Conservation (phyloP, 2,113 vertebrate genomes). For the Maccullochella peelii region DNA sequence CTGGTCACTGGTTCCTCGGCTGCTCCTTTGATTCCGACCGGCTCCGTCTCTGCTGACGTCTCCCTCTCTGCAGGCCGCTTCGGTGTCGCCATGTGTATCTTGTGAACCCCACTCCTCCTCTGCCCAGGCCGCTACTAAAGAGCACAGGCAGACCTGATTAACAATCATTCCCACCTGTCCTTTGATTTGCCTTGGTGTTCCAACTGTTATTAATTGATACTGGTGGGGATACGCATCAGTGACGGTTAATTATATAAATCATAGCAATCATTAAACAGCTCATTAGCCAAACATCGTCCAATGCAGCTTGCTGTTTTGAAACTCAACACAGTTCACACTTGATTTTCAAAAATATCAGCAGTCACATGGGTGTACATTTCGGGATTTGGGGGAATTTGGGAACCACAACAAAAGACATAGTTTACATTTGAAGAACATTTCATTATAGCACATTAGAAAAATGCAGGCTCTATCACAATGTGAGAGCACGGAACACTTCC, state of each 20-base stretch:
- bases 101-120: too few species aligned
- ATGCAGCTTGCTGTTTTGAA: not conserved
- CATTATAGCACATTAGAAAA: not conserved
- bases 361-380: not conserved
- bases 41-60: too few species aligned
- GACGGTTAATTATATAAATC: too few species aligned
- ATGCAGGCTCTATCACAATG: not conserved
- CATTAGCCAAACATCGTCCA: not conserved
- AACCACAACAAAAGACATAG: not conserved
- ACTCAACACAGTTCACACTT: not conserved
- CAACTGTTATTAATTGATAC: too few species aligned
- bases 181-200: too few species aligned
- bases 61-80: too few species aligned
- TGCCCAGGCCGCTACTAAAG: too few species aligned
- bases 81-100: too few species aligned
- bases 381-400: not conserved
- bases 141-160: too few species aligned
- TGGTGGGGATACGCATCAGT: not conserved
- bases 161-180: too few species aligned
- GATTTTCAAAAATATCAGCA: not conserved
- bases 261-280: not conserved
- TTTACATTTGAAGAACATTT: not conserved
- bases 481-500: not conserved
- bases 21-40: too few species aligned
- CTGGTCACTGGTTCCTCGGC: too few species aligned